Base-by-base conservation (phyloP, 1,140 invertebrate genomes). In the Trichonephila inaurata region DNA sequence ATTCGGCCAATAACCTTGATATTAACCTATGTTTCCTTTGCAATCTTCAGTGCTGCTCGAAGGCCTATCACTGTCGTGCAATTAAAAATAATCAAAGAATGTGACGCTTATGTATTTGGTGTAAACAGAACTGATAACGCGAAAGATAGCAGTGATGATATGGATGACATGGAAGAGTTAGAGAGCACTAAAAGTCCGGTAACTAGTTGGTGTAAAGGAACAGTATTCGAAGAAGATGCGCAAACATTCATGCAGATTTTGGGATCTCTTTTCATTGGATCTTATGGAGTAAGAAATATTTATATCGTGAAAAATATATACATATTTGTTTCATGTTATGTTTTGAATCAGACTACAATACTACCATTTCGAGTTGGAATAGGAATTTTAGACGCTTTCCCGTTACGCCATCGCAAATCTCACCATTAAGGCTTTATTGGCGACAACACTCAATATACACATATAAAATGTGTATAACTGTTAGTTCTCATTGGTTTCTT, bases 241-340 rank as follows among this genome's bases (percentile, higher is more conserved):
- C 33, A 72, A 58, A 51, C 18, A 10, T 24, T 60, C 21, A 91
- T 91, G 89, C 24, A n/a, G 18, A 8, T 60, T 10, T 61, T 91
- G 19, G 51, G 44, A 16, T 21, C 72, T 8, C 14, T 81, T 10
- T 91, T 91, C 58, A 5, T 28, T 6, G 44, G 28, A 10, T 40
- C 87, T 1, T 89, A 89, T 12, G 87, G 33, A 19, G 87, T 89
- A 89, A 89, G 87, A 64, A n/a, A 83, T n/a, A n/a, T 83, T 83
- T 2, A 19, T 58, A 69, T 10, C 7, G 7, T 0, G 10, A 51
- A 51, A 51, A 51, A 51, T 10, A 51, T 10, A 12, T 51, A 51
- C 10, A 51, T 51, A 51, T 51, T 51, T 51, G 10, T 51, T 51
- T 51, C 10, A 12, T 51, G 7, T 51, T 51, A 51, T 51, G 51